A percentile compares a stretch with the other conserved stretches of the same genome.
Conservation (phyloP, 2,113 vertebrate genomes). For the Indicator maculatus region DNA sequence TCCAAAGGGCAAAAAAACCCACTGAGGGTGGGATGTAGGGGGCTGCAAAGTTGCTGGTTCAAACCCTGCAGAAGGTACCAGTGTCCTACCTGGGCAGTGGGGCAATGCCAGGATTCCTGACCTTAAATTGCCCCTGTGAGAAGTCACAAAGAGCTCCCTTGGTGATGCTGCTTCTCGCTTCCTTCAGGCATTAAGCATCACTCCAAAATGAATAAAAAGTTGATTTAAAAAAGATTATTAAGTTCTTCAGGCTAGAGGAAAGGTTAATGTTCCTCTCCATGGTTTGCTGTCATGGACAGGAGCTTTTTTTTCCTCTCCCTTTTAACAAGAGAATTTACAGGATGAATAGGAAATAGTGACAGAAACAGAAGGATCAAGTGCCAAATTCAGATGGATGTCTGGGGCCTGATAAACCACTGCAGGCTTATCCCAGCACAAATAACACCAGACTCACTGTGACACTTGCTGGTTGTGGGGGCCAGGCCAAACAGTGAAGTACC, state of each 20-base stretch:
- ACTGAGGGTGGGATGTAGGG: not conserved
- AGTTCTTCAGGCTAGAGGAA: not conserved
- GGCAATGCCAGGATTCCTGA: accelerated
- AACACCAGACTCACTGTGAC: accelerated
- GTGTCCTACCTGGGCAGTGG: not conserved
- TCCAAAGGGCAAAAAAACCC: not conserved
- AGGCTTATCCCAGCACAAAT: not conserved
- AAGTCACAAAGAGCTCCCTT: not conserved
- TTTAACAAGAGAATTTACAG: not conserved
- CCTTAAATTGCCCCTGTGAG: not conserved
- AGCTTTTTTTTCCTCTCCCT: not conserved
- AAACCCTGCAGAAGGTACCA: not conserved
- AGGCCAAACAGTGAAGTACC: not conserved
- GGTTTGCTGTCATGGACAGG: not conserved
- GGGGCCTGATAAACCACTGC: not conserved
- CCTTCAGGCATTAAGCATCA: not conserved
- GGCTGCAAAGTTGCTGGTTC: not conserved
- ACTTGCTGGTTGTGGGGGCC: accelerated
- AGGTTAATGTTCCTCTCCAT: conserved; percentile 6
- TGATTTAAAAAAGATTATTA: not conserved
- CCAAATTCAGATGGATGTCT: not conserved
- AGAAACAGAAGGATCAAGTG: not conserved
- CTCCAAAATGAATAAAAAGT: conserved; percentile 30
- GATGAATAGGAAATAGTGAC: not conserved
- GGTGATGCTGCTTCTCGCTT: not conserved